phyloP scores from a whole-genome alignment of 1,140 invertebrate species.

The Kradibia gibbosae region DNA sequence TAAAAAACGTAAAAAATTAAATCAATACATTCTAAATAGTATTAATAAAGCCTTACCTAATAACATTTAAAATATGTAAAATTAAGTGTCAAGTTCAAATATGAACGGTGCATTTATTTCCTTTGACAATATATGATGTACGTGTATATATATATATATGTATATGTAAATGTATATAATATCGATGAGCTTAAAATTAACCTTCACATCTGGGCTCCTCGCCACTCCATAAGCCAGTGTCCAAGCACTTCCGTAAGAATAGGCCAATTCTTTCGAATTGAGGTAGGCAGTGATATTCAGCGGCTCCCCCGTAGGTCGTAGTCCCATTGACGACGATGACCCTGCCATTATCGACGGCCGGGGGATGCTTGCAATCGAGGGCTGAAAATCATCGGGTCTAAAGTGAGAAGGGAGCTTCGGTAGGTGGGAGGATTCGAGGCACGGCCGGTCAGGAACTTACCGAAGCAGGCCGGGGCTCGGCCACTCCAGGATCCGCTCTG shows the following conservation, averaged over 20 bases:
- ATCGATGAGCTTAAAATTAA: slow-evolving; percentile 59
- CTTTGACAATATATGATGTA: no score
- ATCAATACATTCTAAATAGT: not conserved
- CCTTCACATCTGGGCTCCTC: slow-evolving; percentile 84
- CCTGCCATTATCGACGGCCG: slow-evolving; percentile 85
- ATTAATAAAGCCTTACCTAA: no score
- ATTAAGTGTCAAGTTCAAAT: no score
- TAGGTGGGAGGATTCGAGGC: not conserved
- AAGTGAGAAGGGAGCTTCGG: not conserved
- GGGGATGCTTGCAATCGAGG: slow-evolving; percentile 86
- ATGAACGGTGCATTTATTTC: no score
- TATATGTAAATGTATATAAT: no score
- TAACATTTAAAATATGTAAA: no score
- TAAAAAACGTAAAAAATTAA: slow-evolving; percentile 42
- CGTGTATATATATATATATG: no score
- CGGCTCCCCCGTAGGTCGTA: slow-evolving; percentile 84
- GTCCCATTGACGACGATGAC: slow-evolving; percentile 89
- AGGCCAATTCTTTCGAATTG: slow-evolving; percentile 87
- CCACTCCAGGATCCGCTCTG: slow-evolving; percentile 89
- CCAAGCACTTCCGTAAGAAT: slow-evolving; percentile 86
- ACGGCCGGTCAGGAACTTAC: slow-evolving; percentile 74
- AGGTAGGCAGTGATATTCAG: slow-evolving; percentile 91
- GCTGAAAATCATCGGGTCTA: slow-evolving; percentile 72
- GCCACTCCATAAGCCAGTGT: slow-evolving; percentile 87
- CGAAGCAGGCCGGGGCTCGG: slow-evolving; percentile 82